These are phyloP conservation scores for Seriola dumerili DNA, from an alignment of 2,113 vertebrate species.

Conservation along the genomic window DNA sequence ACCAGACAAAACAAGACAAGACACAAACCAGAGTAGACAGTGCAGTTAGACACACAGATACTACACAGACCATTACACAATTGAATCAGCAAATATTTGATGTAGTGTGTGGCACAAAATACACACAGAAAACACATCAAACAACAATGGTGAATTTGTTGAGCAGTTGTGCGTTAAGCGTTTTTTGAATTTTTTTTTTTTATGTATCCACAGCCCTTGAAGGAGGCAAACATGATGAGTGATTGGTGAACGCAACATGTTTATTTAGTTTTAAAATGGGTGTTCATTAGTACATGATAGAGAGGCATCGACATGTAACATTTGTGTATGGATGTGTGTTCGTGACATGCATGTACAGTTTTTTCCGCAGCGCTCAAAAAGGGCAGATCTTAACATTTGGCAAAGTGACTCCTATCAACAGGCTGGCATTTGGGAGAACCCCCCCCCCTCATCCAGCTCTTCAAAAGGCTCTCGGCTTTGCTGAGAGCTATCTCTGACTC, in stretches of 20 bases:
- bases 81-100: conserved; percentile 32
- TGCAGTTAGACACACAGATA: conserved; percentile 70
- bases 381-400: conserved; percentile 58
- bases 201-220: conserved; percentile 38
- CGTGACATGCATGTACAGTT: conserved; percentile 34
- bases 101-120: conserved; percentile 19
- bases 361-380: conserved; percentile 43
- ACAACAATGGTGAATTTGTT: conserved; percentile 38
- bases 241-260: conserved; percentile 19
- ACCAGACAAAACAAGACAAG: conserved; percentile 75
- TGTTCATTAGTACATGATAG: conserved; percentile 24
- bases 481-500: conserved; percentile 41
- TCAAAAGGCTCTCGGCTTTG: conserved; percentile 47
- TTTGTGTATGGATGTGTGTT: conserved; percentile 16
- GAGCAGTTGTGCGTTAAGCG: conserved; percentile 39
- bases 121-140: conserved; percentile 45
- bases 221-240: conserved; percentile 35
- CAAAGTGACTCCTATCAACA: conserved; percentile 44
- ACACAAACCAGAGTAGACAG: conserved; percentile 74
- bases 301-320: neutral
- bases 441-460: conserved; percentile 29
- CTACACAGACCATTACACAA: conserved; percentile 48
- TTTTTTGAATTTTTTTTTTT: conserved; percentile 1
- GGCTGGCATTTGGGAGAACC: conserved; percentile 61
- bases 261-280: conserved; percentile 19